These are phyloP conservation scores for Araneus ventricosus DNA, from an alignment of 1,140 invertebrate species.

Conservation along the genomic window DNA sequence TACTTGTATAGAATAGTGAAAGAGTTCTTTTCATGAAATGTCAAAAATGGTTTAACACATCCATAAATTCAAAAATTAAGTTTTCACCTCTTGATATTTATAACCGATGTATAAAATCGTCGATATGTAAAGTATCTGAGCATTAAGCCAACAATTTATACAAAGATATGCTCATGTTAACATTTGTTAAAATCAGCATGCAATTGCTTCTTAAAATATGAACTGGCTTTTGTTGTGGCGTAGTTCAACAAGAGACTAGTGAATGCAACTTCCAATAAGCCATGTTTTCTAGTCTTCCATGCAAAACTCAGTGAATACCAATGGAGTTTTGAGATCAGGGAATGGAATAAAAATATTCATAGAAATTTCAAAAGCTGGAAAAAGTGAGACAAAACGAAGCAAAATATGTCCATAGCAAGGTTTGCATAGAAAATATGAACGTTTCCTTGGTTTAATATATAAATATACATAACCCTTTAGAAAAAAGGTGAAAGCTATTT, in stretches of 20 bases:
- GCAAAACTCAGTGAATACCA: slow-evolving; percentile 27
- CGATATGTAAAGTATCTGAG: not conserved
- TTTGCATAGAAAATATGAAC: not conserved
- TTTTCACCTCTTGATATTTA: not conserved
- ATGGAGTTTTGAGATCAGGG: not conserved
- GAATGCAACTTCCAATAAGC: slow-evolving; percentile 5
- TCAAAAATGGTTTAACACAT: too few relatives aligned
- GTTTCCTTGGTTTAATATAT: not conserved
- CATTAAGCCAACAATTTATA: not conserved
- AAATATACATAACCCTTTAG: not conserved
- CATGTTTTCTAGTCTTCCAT: not conserved
- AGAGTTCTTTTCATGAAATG: too few relatives aligned
- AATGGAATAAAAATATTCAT: slow-evolving; percentile 45
- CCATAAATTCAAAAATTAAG: too few relatives aligned
- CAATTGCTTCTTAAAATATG: slow-evolving; percentile 1
- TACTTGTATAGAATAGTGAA: too few relatives aligned
- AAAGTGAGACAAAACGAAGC: slow-evolving; percentile 8
- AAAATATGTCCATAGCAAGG: not conserved
- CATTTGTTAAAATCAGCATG: slow-evolving; percentile 1
- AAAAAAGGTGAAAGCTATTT: not conserved
- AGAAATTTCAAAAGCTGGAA: slow-evolving; percentile 21
- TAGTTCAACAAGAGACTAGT: not conserved
- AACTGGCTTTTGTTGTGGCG: not conserved
- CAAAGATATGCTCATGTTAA: not conserved
- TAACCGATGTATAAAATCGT: not conserved